Percentiles rank a stretch among this genome's conserved stretches.
Evolutionary conservation across 1,140 invertebrate species (phyloP).

Genomic region (Cotesia chilonis): DNA sequence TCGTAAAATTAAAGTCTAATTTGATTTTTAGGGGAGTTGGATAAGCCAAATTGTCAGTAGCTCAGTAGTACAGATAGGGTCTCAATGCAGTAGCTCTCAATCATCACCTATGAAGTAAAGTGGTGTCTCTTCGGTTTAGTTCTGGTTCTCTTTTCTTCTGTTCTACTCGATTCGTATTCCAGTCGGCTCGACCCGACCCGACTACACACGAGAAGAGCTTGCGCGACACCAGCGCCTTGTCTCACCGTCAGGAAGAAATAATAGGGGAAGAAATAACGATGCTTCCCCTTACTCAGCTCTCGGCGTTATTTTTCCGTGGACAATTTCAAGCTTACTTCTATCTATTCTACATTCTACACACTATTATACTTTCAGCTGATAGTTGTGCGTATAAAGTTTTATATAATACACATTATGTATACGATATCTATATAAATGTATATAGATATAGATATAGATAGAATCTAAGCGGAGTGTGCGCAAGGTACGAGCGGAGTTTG

Average conservation of each 20-base stretch:
- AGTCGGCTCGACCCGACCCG: too few species aligned
- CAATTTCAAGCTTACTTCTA: neutral
- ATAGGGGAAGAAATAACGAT: neutral
- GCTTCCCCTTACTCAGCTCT: neutral
- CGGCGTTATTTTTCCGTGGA: neutral
- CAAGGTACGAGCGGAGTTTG: neutral
- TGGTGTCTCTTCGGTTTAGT: neutral
- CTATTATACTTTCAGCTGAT: too few species aligned
- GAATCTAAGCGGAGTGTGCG: neutral
- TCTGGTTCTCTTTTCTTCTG: too few species aligned
- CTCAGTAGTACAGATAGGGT: conserved; percentile 30
- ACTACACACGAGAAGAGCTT: neutral
- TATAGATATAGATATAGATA: neutral
- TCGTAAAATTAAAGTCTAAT: conserved; percentile 3
- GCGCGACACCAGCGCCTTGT: conserved; percentile 2
- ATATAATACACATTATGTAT: too few species aligned
- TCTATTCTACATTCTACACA: too few species aligned
- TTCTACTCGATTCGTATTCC: too few species aligned
- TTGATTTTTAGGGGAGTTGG: conserved; percentile 20
- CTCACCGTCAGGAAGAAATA: neutral
- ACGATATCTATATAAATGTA: neutral
- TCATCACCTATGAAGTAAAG: neutral
- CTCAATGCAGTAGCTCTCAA: conserved; percentile 19
- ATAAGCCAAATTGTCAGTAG: conserved; percentile 17
- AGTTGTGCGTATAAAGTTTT: too few species aligned